These are phyloP conservation scores for Theretra japonica DNA, from an alignment of 2,888 invertebrate species.

Conservation along the genomic window DNA sequence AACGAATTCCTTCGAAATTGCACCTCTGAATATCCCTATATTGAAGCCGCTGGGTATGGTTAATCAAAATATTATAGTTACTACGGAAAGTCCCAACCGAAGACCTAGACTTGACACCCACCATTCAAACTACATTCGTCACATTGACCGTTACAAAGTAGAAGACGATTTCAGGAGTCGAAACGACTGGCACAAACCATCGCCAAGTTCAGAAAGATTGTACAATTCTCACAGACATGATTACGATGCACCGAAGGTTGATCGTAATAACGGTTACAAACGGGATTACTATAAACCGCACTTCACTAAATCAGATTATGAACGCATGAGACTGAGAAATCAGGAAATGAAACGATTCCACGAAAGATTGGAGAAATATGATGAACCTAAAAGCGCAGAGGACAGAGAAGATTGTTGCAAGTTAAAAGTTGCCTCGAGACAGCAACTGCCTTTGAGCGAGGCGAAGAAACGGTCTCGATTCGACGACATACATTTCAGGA, in stretches of 20 bases:
- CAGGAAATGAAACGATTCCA: slow-evolving; percentile 53
- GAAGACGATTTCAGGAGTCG: not conserved
- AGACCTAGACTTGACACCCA: slow-evolving; percentile 31
- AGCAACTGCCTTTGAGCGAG: slow-evolving; percentile 58
- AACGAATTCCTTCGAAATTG: slow-evolving; percentile 67
- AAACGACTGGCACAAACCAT: not conserved
- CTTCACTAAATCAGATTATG: slow-evolving; percentile 32
- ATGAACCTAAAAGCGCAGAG: slow-evolving; percentile 38
- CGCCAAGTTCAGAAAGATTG: not conserved
- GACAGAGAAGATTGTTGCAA: slow-evolving; percentile 44
- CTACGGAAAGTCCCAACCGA: slow-evolving; percentile 34
- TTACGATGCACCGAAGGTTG: not conserved
- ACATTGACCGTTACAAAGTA: slow-evolving; percentile 6
- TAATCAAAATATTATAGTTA: slow-evolving; percentile 65
- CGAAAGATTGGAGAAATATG: slow-evolving; percentile 57
- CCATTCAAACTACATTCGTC: not conserved
- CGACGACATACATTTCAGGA: slow-evolving; percentile 66
- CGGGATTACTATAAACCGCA: slow-evolving; percentile 27
- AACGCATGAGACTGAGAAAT: slow-evolving; percentile 35
- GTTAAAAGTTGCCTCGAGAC: slow-evolving; percentile 54
- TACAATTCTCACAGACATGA: not conserved
- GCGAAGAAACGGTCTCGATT: slow-evolving; percentile 50
- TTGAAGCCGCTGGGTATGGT: slow-evolving; percentile 54
- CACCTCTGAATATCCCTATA: slow-evolving; percentile 63
- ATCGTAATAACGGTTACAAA: slow-evolving; percentile 27